Percentiles rank a stretch among this genome's conserved stretches.
phyloP scores from a whole-genome alignment of 2,113 vertebrate genomes.

The Carettochelys insculpta region DNA sequence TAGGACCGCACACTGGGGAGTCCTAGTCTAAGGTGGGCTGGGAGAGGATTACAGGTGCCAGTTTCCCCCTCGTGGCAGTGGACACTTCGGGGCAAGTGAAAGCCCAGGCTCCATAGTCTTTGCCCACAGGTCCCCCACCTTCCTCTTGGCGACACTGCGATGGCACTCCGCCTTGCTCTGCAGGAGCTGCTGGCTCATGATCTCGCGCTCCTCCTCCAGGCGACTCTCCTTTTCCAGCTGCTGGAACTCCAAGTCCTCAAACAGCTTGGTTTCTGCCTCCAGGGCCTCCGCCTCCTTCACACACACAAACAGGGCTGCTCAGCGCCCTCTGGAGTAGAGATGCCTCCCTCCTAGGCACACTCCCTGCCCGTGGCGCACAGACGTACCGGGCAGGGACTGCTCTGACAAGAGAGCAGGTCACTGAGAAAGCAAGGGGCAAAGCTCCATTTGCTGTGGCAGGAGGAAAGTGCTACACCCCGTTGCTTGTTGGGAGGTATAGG shows the following conservation, averaged over 20 bases:
- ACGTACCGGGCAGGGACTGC: not conserved
- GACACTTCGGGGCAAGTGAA: not conserved
- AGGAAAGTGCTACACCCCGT: not conserved
- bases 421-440: not conserved
- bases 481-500: not conserved
- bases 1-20: not conserved
- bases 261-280: slow-evolving; percentile 89
- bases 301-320: not conserved
- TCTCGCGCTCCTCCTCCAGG: slow-evolving; percentile 91
- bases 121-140: slow-evolving; percentile 75
- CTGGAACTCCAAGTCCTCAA: slow-evolving; percentile 98
- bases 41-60: not conserved
- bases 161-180: slow-evolving; percentile 86
- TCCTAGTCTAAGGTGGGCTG: not conserved
- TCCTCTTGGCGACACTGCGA: slow-evolving; percentile 82
- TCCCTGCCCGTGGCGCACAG: not conserved
- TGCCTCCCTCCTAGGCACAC: not conserved
- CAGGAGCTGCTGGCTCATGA: slow-evolving; percentile 86
- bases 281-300: slow-evolving; percentile 88
- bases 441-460: not conserved
- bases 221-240: slow-evolving; percentile 95
- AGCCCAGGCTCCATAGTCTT: not conserved
- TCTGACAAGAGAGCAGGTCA: not conserved
- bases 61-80: not conserved
- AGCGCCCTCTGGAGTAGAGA: not conserved